Conservation (phyloP, 2,888 invertebrate species). For the Thereva unica region DNA sequence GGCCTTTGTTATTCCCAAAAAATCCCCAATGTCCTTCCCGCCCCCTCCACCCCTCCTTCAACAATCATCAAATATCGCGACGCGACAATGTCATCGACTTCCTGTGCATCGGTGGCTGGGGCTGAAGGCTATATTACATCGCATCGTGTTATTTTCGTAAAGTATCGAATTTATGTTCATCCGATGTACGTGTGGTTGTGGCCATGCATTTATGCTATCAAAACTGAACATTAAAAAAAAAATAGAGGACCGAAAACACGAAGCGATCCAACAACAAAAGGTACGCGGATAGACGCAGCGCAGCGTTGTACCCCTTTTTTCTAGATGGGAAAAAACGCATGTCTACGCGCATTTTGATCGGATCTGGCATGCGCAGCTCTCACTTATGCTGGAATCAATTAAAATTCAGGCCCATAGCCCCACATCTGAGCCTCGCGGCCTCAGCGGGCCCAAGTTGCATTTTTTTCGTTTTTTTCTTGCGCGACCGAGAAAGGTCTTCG, state of each 20-base stretch:
- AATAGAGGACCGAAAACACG: no score
- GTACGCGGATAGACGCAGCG: no score
- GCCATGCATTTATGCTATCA: background rate
- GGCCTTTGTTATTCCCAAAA: no score
- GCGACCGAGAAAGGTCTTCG: slow-evolving; percentile 6
- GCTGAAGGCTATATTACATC: no score
- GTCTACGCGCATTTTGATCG: background rate
- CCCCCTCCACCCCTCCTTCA: background rate
- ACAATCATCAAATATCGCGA: background rate
- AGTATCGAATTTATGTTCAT: background rate
- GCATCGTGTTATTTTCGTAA: no score
- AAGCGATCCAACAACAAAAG: no score
- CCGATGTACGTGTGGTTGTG: background rate
- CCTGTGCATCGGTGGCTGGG: background rate
- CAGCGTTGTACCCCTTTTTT: no score
- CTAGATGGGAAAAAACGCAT: no score
- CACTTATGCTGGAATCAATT: slow-evolving; percentile 22
- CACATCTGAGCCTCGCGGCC: no score
- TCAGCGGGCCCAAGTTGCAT: background rate
- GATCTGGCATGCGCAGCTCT: background rate
- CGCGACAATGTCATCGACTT: slow-evolving; percentile 1
- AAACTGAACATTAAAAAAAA: no score
- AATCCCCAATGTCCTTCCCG: no score
- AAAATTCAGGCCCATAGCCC: slow-evolving; percentile 28
- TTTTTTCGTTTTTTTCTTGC: slow-evolving; percentile 20